Base-by-base conservation (phyloP, 2,113 vertebrate species). In the Eulemur macaco region DNA sequence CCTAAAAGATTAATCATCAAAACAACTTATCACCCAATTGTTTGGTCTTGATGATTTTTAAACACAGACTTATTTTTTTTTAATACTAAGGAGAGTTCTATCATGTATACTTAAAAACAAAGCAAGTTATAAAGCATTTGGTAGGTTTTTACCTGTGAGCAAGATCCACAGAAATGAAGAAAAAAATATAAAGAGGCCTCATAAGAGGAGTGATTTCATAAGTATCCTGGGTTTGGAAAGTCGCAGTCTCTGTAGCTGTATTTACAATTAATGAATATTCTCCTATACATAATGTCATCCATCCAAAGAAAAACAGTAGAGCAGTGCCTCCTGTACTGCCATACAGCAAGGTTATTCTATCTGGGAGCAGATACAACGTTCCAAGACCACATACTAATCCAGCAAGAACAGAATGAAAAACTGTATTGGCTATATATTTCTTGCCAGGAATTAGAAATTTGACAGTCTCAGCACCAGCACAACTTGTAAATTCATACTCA, bases 241-340 rank as follows among this genome's bases (percentile, higher is more conserved):
- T 99, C 20, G 99, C 99, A 1, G 99, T 99, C 98, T 99, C 99
- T 2, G 99, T 98, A 88, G 99, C 99, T 4, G 99, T 99, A 96
- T 99, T 99, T 97, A 99, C 97, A 90, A 99, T 99, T 83, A 99
- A 98, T 0, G 99, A 99, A 97, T 99, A 99, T 97, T 99, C 99
- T 71, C 98, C 99, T 94, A 99, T 99, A 97, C 99, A 99, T 52
- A 99, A 78, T 0, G 99, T 99, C 84, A 99, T 97, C 99, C 99
- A 99, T 81, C 99, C 99, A 94, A 99, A 98, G 7, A 99, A 92
- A 98, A 99, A 99, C 20, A 99, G 97, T 12, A 98, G 93, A 88
- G 99, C 96, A 27, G 99, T 99, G 21, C 98, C 99, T 74, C 99
- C 99, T 10, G 98, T 95, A 96, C 98, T 99, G 97, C 98, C 98